phyloP scores from a whole-genome alignment of 2,113 vertebrate genomes.

The Pelecanoides urinatrix region DNA sequence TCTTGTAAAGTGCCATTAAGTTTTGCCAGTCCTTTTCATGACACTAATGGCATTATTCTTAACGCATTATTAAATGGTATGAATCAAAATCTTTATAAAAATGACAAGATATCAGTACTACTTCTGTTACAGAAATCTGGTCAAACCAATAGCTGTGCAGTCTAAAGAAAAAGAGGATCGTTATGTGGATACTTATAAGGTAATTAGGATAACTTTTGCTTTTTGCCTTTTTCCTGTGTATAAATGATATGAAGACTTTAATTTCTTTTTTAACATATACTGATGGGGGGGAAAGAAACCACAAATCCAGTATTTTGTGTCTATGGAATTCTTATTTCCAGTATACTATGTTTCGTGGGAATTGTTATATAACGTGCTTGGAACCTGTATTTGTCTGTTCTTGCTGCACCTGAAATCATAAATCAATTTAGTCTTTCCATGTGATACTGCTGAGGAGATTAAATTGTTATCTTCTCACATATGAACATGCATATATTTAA shows the following conservation, averaged over 20 bases:
- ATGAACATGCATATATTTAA: neutral
- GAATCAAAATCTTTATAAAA: neutral
- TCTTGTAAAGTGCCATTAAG: neutral
- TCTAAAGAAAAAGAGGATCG: conserved; percentile 98
- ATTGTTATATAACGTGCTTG: neutral
- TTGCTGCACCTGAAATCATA: neutral
- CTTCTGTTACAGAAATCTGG: conserved; percentile 82
- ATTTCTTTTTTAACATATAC: neutral
- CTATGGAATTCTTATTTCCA: neutral
- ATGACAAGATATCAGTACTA: neutral
- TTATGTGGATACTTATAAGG: conserved; percentile 96
- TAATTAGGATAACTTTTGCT: conserved; percentile 39
- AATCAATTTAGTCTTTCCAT: neutral
- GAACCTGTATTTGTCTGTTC: neutral
- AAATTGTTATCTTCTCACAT: neutral
- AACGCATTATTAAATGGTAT: neutral
- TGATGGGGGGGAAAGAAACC: neutral
- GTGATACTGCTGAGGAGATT: neutral
- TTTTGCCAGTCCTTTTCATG: neutral
- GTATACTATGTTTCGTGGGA: neutral
- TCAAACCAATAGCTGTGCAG: conserved; percentile 96
- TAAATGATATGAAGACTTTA: neutral
- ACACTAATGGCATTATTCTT: neutral
- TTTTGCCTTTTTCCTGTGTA: neutral
- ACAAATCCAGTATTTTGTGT: neutral